Percentiles rank a stretch among this genome's conserved stretches.
Evolutionary conservation across 2,797 vertebrate genomes (phyloP).

Genomic region (Coluber constrictor): DNA sequence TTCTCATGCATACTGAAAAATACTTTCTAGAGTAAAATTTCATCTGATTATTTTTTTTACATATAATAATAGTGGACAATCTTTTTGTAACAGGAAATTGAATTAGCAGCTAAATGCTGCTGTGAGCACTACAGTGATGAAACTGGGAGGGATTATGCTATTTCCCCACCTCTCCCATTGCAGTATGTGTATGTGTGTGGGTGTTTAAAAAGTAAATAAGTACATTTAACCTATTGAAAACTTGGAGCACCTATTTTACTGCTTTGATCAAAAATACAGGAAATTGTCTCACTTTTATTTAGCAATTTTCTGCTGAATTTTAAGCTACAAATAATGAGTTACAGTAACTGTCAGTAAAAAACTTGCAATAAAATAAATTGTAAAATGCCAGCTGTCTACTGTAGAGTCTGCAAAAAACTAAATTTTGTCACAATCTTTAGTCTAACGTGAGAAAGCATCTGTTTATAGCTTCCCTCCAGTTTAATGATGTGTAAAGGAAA

Average conservation of each 20-base stretch:
- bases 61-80: neutral
- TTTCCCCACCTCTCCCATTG: neutral
- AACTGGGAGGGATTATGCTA: neutral
- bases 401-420: neutral
- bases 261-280: neutral
- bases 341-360: neutral
- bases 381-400: neutral
- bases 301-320: neutral
- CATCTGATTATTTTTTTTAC: neutral
- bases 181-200: neutral
- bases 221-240: neutral
- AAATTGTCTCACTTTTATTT: neutral
- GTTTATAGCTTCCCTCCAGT: neutral
- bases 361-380: neutral
- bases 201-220: neutral
- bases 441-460: neutral
- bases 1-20: neutral
- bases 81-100: neutral
- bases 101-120: neutral
- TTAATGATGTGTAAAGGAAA: neutral
- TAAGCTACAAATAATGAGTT: neutral
- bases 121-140: neutral
- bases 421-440: neutral
- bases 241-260: neutral
- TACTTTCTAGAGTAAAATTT: neutral